Evolutionary conservation across 2,797 vertebrate genomes (phyloP).

Genomic region (Austrolebias charrua): DNA sequence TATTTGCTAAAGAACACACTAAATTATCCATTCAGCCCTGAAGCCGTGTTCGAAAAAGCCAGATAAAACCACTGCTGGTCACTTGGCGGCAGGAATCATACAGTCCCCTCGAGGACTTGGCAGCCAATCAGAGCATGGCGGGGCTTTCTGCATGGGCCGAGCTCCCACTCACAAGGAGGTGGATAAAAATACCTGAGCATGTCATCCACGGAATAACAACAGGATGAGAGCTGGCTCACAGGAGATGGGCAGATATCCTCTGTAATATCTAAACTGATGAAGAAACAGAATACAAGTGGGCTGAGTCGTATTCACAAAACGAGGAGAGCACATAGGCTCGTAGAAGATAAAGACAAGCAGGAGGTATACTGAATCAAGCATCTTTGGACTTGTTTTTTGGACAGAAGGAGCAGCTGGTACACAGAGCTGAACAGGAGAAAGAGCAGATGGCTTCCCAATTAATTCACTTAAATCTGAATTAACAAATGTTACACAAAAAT

Average conservation of each 20-base stretch:
- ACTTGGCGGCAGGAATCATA: slow-evolving; percentile 41
- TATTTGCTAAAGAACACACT: slow-evolving; percentile 29
- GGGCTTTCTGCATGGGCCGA: slow-evolving; percentile 47
- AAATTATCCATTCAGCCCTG: slow-evolving; percentile 31
- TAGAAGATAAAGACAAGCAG: slow-evolving; percentile 39
- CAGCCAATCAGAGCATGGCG: slow-evolving; percentile 68
- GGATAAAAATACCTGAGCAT: slow-evolving; percentile 72
- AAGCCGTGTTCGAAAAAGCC: slow-evolving; percentile 34
- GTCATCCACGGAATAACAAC: slow-evolving; percentile 61
- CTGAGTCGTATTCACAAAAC: slow-evolving; percentile 38
- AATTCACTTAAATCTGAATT: slow-evolving; percentile 47
- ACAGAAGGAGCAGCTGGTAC: slow-evolving; percentile 51
- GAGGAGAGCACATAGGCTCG: slow-evolving; percentile 31
- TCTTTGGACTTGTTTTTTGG: slow-evolving; percentile 53
- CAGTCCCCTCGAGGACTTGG: slow-evolving; percentile 52
- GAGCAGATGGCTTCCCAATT: slow-evolving; percentile 62
- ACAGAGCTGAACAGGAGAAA: slow-evolving; percentile 44
- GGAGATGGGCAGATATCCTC: slow-evolving; percentile 49
- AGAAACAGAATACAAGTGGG: slow-evolving; percentile 29
- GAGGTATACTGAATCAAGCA: slow-evolving; percentile 40
- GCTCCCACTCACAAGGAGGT: slow-evolving; percentile 52
- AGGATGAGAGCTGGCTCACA: slow-evolving; percentile 32
- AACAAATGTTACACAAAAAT: slow-evolving; percentile 38
- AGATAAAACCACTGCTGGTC: slow-evolving; percentile 55
- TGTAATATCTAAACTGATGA: slow-evolving; percentile 68